Conservation (phyloP, 2,797 vertebrate genomes). For the Botia almorhae region DNA sequence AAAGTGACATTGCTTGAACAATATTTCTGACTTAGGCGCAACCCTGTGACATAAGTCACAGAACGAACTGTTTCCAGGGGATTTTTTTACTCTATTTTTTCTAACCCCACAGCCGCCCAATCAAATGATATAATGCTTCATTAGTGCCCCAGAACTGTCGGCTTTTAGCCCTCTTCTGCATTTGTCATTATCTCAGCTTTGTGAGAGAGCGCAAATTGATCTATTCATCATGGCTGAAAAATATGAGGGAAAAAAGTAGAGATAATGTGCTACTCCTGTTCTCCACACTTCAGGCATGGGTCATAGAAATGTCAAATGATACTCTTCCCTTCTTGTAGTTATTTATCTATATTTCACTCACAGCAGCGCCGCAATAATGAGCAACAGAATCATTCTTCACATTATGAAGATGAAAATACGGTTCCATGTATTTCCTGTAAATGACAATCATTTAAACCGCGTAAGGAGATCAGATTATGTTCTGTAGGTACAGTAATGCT, state of each 20-base stretch:
- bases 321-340: not conserved
- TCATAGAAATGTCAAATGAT: constrained; percentile 23
- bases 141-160: constrained; percentile 69
- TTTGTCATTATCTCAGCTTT: constrained; percentile 62
- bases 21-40: constrained; percentile 41
- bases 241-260: constrained; percentile 18
- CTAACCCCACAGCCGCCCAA: constrained; percentile 8
- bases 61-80: constrained; percentile 41
- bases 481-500: not conserved
- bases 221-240: constrained; percentile 61
- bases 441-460: not conserved
- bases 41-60: constrained; percentile 31
- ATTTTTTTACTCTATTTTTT: constrained; percentile 45
- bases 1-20: constrained; percentile 24
- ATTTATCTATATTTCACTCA: constrained; percentile 27
- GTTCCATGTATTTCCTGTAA: not conserved
- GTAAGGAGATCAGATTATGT: not conserved
- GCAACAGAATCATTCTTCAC: not conserved
- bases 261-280: constrained; percentile 22
- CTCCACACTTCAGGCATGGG: not conserved
- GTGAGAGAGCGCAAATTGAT: constrained; percentile 63
- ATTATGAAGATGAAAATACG: not conserved
- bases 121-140: constrained; percentile 59
- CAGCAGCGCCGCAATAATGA: no score
- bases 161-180: constrained; percentile 53